phyloP scores from a whole-genome alignment of 2,797 vertebrate genomes.

The Danio albolineatus region DNA sequence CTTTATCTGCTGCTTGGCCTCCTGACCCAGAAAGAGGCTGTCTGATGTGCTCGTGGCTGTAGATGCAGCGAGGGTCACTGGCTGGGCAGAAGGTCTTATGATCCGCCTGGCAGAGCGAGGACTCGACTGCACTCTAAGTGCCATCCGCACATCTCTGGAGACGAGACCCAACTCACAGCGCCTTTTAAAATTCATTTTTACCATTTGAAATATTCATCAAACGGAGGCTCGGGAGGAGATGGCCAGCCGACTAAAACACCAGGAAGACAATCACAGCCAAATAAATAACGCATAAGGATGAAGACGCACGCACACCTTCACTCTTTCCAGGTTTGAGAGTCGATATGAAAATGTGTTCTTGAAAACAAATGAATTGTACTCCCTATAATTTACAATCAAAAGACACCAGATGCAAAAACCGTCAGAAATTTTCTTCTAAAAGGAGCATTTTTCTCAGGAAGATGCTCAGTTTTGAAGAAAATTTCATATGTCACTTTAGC shows the following conservation, averaged over 20 bases:
- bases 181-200: constrained; percentile 69
- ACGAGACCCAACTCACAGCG: constrained; percentile 64
- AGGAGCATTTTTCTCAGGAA: too few species aligned
- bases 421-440: too few species aligned
- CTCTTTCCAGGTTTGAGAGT: constrained; percentile 47
- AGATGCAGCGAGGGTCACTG: constrained; percentile 18
- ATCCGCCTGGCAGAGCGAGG: constrained; percentile 45
- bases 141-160: constrained; percentile 61
- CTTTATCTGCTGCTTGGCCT: neutral
- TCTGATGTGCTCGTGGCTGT: constrained; percentile 12
- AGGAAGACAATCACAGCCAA: constrained; percentile 67
- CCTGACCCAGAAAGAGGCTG: constrained; percentile 29
- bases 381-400: neutral
- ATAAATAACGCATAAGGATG: constrained; percentile 75
- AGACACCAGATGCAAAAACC: too few species aligned
- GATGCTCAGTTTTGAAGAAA: too few species aligned
- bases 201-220: constrained; percentile 68
- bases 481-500: too few species aligned
- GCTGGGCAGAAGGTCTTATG: constrained; percentile 47
- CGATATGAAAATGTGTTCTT: neutral
- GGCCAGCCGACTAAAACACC: constrained; percentile 61
- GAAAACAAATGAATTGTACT: neutral
- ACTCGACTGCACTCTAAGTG: constrained; percentile 57
- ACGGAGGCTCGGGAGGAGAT: constrained; percentile 55
- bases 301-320: constrained; percentile 60